Evolutionary conservation across 2,113 vertebrate species (phyloP).

Genomic region (Lonchura striata): DNA sequence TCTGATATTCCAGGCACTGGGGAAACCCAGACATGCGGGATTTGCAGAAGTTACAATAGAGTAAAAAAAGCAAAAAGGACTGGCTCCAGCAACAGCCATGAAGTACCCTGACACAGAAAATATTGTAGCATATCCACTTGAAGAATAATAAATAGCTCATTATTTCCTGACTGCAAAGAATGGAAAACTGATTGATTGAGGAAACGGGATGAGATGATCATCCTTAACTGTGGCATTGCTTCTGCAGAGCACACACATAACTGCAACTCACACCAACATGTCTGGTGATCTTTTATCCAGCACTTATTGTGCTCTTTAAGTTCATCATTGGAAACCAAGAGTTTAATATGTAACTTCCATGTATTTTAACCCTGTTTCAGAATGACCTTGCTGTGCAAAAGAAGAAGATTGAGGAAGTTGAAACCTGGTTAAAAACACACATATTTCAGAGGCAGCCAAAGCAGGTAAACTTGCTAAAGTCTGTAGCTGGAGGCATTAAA

Average conservation of each 20-base stretch:
- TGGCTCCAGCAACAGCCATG: not conserved
- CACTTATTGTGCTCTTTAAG: not conserved
- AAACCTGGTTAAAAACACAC: slow-evolving; percentile 85
- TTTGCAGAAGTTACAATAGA: not conserved
- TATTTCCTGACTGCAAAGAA: not conserved
- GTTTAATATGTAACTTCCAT: not conserved
- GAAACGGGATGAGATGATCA: not conserved
- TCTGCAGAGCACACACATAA: not conserved
- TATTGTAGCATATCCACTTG: too few relatives aligned
- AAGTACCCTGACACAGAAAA: not conserved
- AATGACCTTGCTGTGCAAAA: slow-evolving; percentile 92
- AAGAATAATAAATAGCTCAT: not conserved
- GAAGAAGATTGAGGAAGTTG: slow-evolving; percentile 95
- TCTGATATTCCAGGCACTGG: not conserved
- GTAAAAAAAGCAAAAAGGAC: not conserved
- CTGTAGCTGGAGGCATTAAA: not conserved
- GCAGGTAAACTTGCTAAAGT: slow-evolving; percentile 73
- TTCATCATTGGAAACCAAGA: not conserved
- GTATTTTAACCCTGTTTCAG: slow-evolving; percentile 30
- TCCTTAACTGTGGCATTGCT: not conserved
- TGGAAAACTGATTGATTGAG: not conserved
- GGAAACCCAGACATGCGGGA: not conserved
- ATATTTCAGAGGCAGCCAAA: slow-evolving; percentile 61
- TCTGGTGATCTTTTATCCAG: not conserved
- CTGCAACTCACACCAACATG: not conserved